Evolutionary conservation across 2,113 vertebrate species (phyloP), one percentile per base, ranked within the genome.

Genomic region (Neogale vison): DNA sequence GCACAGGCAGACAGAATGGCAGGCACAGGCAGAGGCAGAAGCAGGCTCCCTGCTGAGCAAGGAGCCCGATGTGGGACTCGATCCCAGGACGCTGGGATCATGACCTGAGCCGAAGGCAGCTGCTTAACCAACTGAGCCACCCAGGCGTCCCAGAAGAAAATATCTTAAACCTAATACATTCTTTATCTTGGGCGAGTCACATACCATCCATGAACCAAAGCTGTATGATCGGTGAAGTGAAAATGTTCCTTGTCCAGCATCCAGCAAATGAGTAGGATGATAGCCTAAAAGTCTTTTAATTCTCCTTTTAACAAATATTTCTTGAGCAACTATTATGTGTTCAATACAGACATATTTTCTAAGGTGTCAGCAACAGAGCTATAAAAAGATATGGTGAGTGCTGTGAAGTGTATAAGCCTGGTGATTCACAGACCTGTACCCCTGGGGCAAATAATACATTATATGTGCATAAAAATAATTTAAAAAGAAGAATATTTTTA

Each of bases 111-210:
- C n/a, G n/a, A n/a, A n/a, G n/a, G n/a, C n/a, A n/a, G n/a, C n/a
- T n/a, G n/a, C n/a, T n/a, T n/a, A n/a, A n/a, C n/a, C n/a, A n/a
- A n/a, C n/a, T n/a, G n/a, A n/a, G n/a, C n/a, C n/a, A n/a, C n/a
- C n/a, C n/a, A n/a, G n/a, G n/a, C n/a, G n/a, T n/a, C n/a, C n/a
- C 52, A 77, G 84, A 97, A 91, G 45, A 95, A 97, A 96, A 50
- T 93, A 89, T 81, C 15, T 95, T 67, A 97, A 52, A 31, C n/a
- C 26, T 93, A 42, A 93, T 47, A 84, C 45, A 79, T 90, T n/a
- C 18, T 83, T 31, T 87, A 15, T 90, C 10, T 84, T 84, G 59
- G 45, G 61, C 29, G 87, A 80, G 21, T 79, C 47, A 65, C 18
- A 9, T 79, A 82, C 71, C 24, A 96, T 45, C 74, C 4, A n/a